These are phyloP conservation scores for Xiphophorus birchmanni DNA, from an alignment of 2,797 vertebrate species.

Conservation along the genomic window DNA sequence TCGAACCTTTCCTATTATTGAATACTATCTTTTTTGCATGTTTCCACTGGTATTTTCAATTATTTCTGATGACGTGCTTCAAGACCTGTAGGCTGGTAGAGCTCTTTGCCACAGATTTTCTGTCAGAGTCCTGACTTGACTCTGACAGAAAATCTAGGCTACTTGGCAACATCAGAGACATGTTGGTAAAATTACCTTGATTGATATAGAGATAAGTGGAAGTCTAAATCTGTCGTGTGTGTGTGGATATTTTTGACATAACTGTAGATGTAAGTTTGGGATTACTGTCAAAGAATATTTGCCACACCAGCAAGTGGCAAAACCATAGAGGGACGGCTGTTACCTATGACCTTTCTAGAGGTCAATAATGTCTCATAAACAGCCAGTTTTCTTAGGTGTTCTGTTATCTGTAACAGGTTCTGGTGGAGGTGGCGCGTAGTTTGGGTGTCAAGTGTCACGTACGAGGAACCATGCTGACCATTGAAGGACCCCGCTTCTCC, in stretches of 20 bases:
- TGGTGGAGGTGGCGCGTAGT: constrained; percentile 87
- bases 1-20: neutral
- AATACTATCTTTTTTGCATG: neutral
- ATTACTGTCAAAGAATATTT: too few relatives aligned
- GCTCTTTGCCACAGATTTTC: neutral
- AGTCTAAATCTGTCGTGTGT: too few relatives aligned
- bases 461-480: constrained; percentile 89
- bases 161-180: neutral
- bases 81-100: neutral
- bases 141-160: neutral
- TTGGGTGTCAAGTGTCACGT: constrained; percentile 90
- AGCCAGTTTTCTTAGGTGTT: neutral
- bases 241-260: too few relatives aligned
- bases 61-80: too few relatives aligned
- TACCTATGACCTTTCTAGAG: too few relatives aligned
- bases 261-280: too few relatives aligned
- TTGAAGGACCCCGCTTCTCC: constrained; percentile 96
- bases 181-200: too few relatives aligned
- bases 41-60: neutral
- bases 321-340: too few relatives aligned
- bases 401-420: constrained; percentile 83
- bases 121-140: neutral
- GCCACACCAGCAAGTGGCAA: too few relatives aligned
- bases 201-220: too few relatives aligned
- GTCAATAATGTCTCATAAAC: too few relatives aligned